Conservation (phyloP, 2,888 invertebrate species). For the Autographa pulchrina region DNA sequence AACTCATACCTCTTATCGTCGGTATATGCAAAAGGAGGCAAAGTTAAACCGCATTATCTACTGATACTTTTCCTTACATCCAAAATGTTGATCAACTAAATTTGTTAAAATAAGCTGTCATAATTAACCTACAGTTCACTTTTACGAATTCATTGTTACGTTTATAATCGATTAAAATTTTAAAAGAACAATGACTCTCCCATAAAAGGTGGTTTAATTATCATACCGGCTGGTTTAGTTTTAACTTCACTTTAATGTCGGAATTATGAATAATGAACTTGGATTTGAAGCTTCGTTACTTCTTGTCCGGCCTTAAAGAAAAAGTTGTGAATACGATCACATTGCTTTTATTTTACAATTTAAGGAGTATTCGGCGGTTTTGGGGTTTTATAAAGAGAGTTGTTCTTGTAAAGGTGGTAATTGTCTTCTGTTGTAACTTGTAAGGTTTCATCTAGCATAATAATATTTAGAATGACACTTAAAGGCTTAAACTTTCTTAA, state of each 20-base stretch:
- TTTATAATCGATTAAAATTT: slow-evolving; percentile 55
- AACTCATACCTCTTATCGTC: too few species aligned
- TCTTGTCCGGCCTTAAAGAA: slow-evolving; percentile 66
- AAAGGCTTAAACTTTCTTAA: too few species aligned
- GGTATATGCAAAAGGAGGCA: too few species aligned
- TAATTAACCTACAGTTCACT: slow-evolving; percentile 30
- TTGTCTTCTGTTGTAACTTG: too few species aligned
- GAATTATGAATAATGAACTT: slow-evolving; percentile 85
- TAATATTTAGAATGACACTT: too few species aligned
- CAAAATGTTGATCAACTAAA: background rate
- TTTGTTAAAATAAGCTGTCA: slow-evolving; percentile 32
- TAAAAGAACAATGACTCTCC: slow-evolving; percentile 76
- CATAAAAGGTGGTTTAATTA: slow-evolving; percentile 77
- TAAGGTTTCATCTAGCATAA: too few species aligned
- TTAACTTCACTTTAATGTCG: slow-evolving; percentile 75
- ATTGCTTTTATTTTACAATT: slow-evolving; percentile 24
- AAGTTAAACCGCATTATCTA: background rate
- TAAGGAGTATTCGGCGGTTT: background rate
- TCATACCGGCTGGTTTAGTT: slow-evolving; percentile 79
- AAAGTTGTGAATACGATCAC: slow-evolving; percentile 49
- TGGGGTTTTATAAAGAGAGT: background rate
- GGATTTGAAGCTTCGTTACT: slow-evolving; percentile 84
- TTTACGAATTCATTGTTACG: slow-evolving; percentile 41
- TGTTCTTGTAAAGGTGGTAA: background rate
- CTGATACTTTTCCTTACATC: background rate